A percentile compares a stretch with the other conserved stretches of the same genome.
phyloP scores from a whole-genome alignment of 1,140 invertebrate species.

The Trypoxylus dichotomus region DNA sequence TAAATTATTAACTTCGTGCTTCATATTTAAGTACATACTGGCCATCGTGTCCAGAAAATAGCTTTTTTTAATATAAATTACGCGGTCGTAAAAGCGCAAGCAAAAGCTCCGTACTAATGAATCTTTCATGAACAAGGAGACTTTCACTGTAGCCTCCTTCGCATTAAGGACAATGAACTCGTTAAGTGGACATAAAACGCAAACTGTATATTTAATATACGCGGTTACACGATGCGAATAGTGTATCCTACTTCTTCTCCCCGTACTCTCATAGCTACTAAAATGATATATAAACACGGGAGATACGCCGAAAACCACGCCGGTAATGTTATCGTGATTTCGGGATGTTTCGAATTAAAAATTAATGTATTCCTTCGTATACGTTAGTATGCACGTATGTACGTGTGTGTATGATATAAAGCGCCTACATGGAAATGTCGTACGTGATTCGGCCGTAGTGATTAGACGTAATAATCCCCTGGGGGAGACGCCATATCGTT shows the following conservation, averaged over 20 bases:
- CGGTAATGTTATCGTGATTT: constrained; percentile 5
- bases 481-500: not conserved
- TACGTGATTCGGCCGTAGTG: constrained; percentile 14
- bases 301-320: not conserved
- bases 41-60: not conserved
- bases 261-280: not conserved
- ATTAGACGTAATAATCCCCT: constrained; percentile 10
- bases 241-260: not conserved
- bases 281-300: not conserved
- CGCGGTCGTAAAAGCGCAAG: not conserved
- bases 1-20: too few species aligned
- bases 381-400: not conserved
- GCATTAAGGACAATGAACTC: not conserved
- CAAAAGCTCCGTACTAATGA: not conserved
- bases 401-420: not conserved
- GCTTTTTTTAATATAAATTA: not conserved
- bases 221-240: not conserved
- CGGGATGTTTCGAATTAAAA: constrained; percentile 14
- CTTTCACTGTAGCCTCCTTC: not conserved
- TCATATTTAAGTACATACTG: too few species aligned
- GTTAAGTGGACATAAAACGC: not conserved
- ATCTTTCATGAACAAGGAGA: not conserved
- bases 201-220: not conserved
- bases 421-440: constrained; percentile 5
- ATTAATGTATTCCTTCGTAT: not conserved